Evolutionary conservation across 2,797 vertebrate genomes (phyloP), one percentile per base, ranked within the genome.

Genomic region (Monodelphis domestica): DNA sequence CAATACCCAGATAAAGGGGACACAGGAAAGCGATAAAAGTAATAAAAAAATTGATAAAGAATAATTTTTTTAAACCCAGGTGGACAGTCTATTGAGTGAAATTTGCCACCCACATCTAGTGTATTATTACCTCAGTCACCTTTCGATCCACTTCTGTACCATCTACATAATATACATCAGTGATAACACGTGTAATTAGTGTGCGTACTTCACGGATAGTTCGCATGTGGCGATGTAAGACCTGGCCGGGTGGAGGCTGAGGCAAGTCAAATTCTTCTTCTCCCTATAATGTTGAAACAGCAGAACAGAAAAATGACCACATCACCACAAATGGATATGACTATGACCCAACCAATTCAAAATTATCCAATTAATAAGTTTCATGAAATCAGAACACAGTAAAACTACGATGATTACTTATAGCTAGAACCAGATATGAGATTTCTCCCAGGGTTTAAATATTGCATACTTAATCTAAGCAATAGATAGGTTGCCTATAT

Each of bases 171-270:
- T 99, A 99, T 0, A 99, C 99, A 12, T 99, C 99, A 0, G 99
- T 99, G 92, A 99, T 99, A 94, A 99, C 98, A 1, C 99, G 99
- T 0, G 99, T 99, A 89, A 99, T 97, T 0, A 99, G 99, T 0
- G 99, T 99, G 70, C 99, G 99, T 57, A 99, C 99, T 96, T 99
- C 99, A 53, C 99, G 99, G 91, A 99, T 98, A 38, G 99, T 99
- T 84, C 99, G 98, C 88, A 98, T 95, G 45, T 99, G 99, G 90
- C 99, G 98, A 94, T 98, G 99, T 57, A 98, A 95, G 59, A 98
- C 98, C 5, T 92, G 98, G 30, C 98, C 98, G 93, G 98, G 97
- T 84, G 97, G 97, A 21, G 98, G 97, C 29, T 98, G 94, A 52
- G 98, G 98, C 87, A 98, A 94, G 90, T 98, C 98, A 70, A 98